These are phyloP conservation scores for Puffinus mauretanicus DNA, from an alignment of 2,113 vertebrate species.

Conservation along the genomic window DNA sequence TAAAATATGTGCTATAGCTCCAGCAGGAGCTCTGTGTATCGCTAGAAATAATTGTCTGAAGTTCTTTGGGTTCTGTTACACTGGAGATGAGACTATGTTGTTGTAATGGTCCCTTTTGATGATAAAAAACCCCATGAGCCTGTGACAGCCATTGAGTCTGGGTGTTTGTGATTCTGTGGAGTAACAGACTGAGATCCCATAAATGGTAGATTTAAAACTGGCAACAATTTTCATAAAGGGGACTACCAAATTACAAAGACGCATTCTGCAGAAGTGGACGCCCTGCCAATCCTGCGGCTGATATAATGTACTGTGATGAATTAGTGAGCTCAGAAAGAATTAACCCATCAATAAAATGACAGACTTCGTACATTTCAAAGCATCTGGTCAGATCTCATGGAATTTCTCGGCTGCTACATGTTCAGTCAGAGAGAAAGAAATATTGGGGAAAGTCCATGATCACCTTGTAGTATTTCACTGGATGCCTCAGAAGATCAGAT, in stretches of 20 bases:
- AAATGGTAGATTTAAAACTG: constrained; percentile 8
- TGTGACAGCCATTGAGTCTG: not conserved
- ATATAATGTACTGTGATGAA: not conserved
- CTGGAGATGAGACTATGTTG: not conserved
- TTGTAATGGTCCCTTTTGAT: not conserved
- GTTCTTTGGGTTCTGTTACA: not conserved
- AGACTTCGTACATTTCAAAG: constrained; percentile 19
- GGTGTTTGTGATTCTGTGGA: not conserved
- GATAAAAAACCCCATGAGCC: not conserved
- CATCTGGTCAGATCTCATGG: not conserved
- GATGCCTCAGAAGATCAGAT: not conserved
- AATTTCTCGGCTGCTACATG: not conserved
- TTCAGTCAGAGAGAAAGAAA: not conserved
- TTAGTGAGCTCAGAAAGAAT: not conserved
- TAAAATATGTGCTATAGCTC: not conserved
- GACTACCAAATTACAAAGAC: not conserved
- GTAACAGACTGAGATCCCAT: not conserved
- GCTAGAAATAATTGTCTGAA: not conserved
- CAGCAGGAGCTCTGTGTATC: not conserved
- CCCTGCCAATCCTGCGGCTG: not conserved
- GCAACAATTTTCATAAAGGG: not conserved
- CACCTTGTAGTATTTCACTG: not conserved
- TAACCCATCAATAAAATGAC: constrained; percentile 1
- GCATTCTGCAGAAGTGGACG: not conserved
- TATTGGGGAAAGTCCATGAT: not conserved